These are phyloP conservation scores for Pagrus major DNA, from an alignment of 2,113 vertebrate genomes.

Conservation along the genomic window DNA sequence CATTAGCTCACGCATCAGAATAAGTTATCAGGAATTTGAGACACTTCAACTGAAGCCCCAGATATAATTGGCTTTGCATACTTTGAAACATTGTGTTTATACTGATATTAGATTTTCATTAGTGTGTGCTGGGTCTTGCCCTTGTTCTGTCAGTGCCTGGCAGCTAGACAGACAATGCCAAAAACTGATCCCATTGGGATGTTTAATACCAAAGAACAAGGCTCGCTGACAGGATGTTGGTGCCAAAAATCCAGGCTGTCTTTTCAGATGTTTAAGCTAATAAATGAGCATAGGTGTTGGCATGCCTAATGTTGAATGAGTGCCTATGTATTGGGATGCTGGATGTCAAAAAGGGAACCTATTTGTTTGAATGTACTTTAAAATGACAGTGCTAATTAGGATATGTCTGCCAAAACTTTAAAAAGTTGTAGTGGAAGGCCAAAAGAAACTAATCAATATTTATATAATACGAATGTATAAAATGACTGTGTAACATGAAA, in stretches of 20 bases:
- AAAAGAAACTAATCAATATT: background rate
- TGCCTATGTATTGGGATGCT: background rate
- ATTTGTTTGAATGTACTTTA: background rate
- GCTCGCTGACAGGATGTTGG: conserved; percentile 18
- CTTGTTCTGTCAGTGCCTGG: conserved; percentile 26
- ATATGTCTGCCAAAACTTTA: background rate
- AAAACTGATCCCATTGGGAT: conserved; percentile 8
- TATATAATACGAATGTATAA: background rate
- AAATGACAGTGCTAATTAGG: background rate
- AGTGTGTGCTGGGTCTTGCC: background rate
- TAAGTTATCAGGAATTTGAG: background rate
- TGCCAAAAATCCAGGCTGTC: conserved; percentile 7
- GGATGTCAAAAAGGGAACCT: background rate
- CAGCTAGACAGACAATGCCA: conserved; percentile 23
- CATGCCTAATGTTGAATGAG: background rate
- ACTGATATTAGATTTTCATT: conserved; percentile 8
- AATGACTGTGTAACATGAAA: background rate
- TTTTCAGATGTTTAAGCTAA: conserved; percentile 37
- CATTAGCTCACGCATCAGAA: background rate
- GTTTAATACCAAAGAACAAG: conserved; percentile 24
- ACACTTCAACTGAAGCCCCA: background rate
- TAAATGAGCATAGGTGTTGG: conserved; percentile 23
- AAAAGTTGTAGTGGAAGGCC: background rate
- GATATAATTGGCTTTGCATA: background rate
- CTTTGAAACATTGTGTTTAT: conserved; percentile 9